Percentiles rank a stretch among this genome's conserved stretches.
These are phyloP conservation scores for Hiodon alosoides DNA, from an alignment of 2,113 vertebrate genomes.

Conservation along the genomic window DNA sequence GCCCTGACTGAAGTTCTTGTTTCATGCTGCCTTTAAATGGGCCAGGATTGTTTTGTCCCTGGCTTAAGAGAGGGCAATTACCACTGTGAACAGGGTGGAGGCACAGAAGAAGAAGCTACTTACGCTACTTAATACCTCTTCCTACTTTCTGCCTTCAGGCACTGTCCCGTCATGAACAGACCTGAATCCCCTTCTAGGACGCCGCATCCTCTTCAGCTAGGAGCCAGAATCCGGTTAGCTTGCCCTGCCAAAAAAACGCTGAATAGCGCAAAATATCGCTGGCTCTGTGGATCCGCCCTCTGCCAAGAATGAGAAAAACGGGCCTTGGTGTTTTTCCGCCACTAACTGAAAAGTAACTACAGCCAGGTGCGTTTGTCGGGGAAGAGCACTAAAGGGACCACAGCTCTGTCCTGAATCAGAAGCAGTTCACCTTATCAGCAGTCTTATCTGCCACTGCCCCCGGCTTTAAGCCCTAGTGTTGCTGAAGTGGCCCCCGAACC, in stretches of 20 bases:
- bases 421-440: conserved; percentile 2
- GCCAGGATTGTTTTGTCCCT: conserved; percentile 45
- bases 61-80: conserved; percentile 22
- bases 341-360: background rate
- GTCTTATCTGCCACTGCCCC: conserved; percentile 38
- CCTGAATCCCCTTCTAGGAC: conserved; percentile 48
- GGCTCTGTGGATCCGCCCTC: background rate
- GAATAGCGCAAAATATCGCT: background rate
- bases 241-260: conserved; percentile 7
- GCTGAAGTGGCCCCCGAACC: background rate
- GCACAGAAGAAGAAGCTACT: conserved; percentile 40
- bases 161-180: conserved; percentile 46
- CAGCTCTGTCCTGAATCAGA: conserved; percentile 1
- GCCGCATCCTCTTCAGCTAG: conserved; percentile 42
- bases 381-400: background rate
- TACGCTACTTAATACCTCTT: conserved; percentile 49
- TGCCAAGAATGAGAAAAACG: background rate
- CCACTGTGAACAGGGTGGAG: conserved; percentile 25
- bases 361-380: background rate
- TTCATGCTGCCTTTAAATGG: conserved; percentile 43
- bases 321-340: background rate
- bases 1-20: conserved; percentile 8
- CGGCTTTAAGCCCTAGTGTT: conserved; percentile 35
- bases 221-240: background rate
- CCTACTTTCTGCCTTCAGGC: conserved; percentile 53